Conservation (phyloP, 2,888 invertebrate species). For the Ischnus inquisitorius region DNA sequence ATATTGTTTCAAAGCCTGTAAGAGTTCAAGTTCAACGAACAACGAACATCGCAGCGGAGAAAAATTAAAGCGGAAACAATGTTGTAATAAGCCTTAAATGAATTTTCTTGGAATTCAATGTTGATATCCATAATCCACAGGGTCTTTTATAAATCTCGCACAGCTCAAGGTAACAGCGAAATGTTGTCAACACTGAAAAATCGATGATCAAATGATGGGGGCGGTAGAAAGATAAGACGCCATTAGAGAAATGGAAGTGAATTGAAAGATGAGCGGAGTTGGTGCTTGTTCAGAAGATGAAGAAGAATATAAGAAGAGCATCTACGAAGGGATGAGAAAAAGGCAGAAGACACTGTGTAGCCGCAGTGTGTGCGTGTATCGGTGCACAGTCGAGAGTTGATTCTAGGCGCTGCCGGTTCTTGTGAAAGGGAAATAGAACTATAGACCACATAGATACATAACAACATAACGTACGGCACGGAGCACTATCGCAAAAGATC, state of each 20-base stretch:
- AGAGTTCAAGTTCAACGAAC: too few relatives aligned
- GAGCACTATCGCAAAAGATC: slow-evolving; percentile 10
- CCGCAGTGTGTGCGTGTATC: neutral
- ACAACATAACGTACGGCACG: slow-evolving; percentile 4
- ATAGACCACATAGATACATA: neutral
- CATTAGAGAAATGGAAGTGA: slow-evolving; percentile 3
- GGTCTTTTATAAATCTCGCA: neutral
- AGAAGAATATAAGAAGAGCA: neutral
- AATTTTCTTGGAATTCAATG: too few relatives aligned
- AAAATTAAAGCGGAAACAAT: too few relatives aligned
- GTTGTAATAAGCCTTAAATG: too few relatives aligned
- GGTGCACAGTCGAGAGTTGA: neutral
- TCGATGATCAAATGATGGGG: neutral
- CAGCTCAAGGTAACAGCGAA: neutral
- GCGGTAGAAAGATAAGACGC: neutral
- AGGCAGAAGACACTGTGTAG: slow-evolving; percentile 11
- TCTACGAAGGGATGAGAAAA: neutral
- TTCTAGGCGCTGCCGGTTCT: neutral
- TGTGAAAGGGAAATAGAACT: slow-evolving; percentile 1
- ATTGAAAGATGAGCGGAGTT: neutral
- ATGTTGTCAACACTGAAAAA: neutral
- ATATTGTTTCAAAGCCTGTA: too few relatives aligned
- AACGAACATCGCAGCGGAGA: too few relatives aligned
- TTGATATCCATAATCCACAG: neutral
- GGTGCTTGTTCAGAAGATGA: neutral